Evolutionary conservation across 2,113 vertebrate genomes (phyloP).

Genomic region (Burhinus oedicnemus): DNA sequence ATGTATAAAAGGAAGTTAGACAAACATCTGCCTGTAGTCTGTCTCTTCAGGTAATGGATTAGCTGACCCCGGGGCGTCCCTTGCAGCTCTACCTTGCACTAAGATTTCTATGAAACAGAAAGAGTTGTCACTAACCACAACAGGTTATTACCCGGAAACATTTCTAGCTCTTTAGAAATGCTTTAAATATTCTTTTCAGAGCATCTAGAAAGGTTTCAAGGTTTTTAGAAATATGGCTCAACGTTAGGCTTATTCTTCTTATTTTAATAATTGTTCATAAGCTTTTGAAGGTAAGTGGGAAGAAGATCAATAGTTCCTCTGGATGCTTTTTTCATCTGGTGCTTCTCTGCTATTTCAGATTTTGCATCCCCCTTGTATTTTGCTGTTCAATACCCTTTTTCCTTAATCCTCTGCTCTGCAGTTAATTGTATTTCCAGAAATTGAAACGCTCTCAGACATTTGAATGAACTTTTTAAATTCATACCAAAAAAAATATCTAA

Average conservation of each 20-base stretch:
- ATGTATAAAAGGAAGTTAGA: neutral
- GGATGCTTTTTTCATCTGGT: neutral
- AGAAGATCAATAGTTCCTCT: neutral
- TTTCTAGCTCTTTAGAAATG: neutral
- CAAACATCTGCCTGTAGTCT: neutral
- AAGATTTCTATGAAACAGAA: neutral
- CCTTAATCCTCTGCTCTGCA: neutral
- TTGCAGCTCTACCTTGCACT: neutral
- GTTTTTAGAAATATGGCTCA: neutral
- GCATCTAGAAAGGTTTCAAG: neutral
- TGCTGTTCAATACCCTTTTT: neutral
- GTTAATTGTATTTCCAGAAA: neutral
- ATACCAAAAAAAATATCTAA: neutral
- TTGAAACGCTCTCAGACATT: neutral
- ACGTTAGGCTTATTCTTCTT: neutral
- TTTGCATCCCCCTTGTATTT: neutral
- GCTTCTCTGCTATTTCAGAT: neutral
- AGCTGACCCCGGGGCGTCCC: neutral
- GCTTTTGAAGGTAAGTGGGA: neutral
- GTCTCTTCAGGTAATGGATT: neutral
- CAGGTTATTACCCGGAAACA: neutral
- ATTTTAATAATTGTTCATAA: neutral
- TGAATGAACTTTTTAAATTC: neutral
- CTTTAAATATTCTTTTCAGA: neutral
- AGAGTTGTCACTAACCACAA: accelerated